Evolutionary conservation across 2,888 invertebrate species (phyloP).

Genomic region (Lamellibrachia columna): DNA sequence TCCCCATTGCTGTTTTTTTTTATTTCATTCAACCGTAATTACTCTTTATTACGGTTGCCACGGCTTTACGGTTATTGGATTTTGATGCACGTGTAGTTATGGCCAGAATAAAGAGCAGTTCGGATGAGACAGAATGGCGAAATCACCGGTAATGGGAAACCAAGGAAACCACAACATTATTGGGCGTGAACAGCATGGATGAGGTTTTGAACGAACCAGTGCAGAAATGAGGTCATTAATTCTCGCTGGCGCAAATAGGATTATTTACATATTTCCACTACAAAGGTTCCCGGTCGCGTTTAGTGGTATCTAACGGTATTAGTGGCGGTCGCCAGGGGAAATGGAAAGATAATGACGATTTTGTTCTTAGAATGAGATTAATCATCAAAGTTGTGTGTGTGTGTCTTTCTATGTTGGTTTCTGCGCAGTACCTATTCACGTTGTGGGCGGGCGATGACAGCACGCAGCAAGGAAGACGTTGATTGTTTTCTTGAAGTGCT

Average conservation of each 20-base stretch:
- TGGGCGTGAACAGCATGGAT: neutral
- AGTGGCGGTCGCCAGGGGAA: too few species aligned
- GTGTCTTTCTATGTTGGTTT: too few species aligned
- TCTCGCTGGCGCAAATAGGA: neutral
- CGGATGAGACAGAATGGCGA: neutral
- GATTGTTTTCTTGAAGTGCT: too few species aligned
- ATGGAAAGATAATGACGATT: too few species aligned
- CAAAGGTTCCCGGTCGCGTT: too few species aligned
- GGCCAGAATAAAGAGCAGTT: neutral
- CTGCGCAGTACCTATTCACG: too few species aligned
- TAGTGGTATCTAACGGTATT: too few species aligned
- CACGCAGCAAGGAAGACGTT: too few species aligned
- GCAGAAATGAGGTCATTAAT: neutral
- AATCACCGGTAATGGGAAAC: neutral
- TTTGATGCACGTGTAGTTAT: neutral
- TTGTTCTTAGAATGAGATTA: too few species aligned
- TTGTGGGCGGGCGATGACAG: too few species aligned
- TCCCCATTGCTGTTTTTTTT: neutral
- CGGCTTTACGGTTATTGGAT: conserved; percentile 8
- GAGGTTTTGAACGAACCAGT: neutral
- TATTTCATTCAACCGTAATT: neutral
- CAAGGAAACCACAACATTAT: neutral
- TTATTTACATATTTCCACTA: neutral
- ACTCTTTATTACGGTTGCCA: neutral
- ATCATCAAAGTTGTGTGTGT: too few species aligned